phyloP scores from a whole-genome alignment of 2,113 vertebrate genomes.

The Gobio gobio region DNA sequence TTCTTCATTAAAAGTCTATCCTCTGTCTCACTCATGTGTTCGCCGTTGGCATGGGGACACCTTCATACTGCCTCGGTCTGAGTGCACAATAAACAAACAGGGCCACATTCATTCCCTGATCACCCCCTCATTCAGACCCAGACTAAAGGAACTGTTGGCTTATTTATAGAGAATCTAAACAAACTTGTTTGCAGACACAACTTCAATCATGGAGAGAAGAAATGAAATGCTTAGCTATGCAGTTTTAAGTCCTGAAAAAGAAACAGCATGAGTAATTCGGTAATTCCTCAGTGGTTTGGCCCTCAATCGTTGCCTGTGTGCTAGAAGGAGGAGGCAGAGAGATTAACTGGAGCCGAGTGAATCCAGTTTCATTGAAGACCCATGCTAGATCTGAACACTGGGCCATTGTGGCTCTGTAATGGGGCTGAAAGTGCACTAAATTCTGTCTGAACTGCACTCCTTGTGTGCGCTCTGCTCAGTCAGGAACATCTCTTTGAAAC shows the following conservation, averaged over 20 bases:
- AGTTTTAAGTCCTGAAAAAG: conserved; percentile 17
- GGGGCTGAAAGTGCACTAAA: conserved; percentile 45
- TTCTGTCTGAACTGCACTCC: conserved; percentile 37
- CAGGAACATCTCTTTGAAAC: conserved; percentile 27
- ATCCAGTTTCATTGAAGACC: conserved; percentile 46
- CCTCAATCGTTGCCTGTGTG: conserved; percentile 14
- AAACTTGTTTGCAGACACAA: conserved; percentile 41
- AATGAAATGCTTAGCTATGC: conserved; percentile 6
- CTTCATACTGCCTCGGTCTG: conserved; percentile 41
- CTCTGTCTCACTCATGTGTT: conserved; percentile 43
- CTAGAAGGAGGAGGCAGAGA: conserved; percentile 16
- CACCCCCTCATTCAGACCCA: neutral
- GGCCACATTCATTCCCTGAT: conserved; percentile 34
- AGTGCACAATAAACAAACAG: conserved; percentile 58
- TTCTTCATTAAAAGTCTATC: conserved; percentile 49
- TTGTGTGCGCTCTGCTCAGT: conserved; percentile 27
- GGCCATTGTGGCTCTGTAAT: conserved; percentile 47
- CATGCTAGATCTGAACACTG: conserved; percentile 44
- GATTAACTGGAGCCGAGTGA: conserved; percentile 26
- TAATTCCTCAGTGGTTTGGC: conserved; percentile 30
- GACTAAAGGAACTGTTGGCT: conserved; percentile 32
- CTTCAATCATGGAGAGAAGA: conserved; percentile 21
- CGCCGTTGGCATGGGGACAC: conserved; percentile 60
- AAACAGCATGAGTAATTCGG: conserved; percentile 17
- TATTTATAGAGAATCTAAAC: conserved; percentile 54